Base-by-base conservation (phyloP, 2,888 invertebrate genomes). In the Alloscopus bannaensis region DNA sequence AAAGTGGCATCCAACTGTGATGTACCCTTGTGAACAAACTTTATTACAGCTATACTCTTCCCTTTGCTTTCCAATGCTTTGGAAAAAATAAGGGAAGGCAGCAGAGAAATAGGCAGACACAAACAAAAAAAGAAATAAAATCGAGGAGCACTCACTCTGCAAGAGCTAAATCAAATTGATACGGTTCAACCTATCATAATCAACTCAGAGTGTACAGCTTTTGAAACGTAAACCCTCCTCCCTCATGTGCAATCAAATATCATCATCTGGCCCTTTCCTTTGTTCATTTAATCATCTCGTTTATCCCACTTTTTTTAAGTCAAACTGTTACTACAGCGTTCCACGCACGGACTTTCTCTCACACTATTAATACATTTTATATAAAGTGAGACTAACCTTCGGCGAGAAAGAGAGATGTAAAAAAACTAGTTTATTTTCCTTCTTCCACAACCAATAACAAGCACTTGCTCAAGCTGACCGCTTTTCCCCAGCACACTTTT, bases 111-210 rank as follows among this genome's bases (percentile, higher is more conserved):
- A 68, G 28, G 42, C 29, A 73, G 73, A 26, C 55, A 50, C 16
- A 57, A 57, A 69, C 22, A 31, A 24, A 28, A n/a, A 31, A 62
- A 68, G 28, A 71, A 24, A 69, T 62, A 62, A 76, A 55, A 71
- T 71, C 57, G 64, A 64, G 50, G 57, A 65, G 64, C 78, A 75
- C 57, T 73, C 52, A 66, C 70, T n/a, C n/a, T n/a, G n/a, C 71
- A 71, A 76, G 66, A 83, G 81, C 84, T 84, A 83, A 79, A 85
- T 86, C 83, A 85, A 86, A 85, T 85, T 85, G 84, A 85, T 84
- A 84, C 81, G 84, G 83, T 84, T 77, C 83, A 79, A 84, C 83
- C 82, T 81, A 84, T 84, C 83, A 83, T 84, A 83, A 83, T 83
- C 83, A 81, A 83, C 76, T 85, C 80, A 82, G 40, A 77, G 47